These are phyloP conservation scores for Leucoraja erinaceus DNA, from an alignment of 2,113 vertebrate species.

Conservation along the genomic window DNA sequence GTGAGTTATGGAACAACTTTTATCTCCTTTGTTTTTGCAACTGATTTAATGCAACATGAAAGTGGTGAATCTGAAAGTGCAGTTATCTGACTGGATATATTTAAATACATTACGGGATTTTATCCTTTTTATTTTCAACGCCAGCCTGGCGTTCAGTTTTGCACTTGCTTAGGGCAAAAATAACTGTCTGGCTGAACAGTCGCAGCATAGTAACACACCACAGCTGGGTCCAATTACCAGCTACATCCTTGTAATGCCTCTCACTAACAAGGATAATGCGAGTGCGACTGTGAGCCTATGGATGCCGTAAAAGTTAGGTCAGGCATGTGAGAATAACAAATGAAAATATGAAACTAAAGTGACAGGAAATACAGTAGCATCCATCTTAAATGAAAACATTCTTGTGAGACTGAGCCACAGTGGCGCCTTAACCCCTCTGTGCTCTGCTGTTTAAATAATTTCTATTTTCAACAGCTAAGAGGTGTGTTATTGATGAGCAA, in stretches of 20 bases:
- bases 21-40: background rate
- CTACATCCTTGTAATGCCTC: conserved; percentile 72
- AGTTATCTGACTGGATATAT: background rate
- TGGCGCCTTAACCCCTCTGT: conserved; percentile 11
- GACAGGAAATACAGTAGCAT: conserved; percentile 35
- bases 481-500: background rate
- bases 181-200: conserved; percentile 74
- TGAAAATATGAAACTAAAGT: conserved; percentile 31
- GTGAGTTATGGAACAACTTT: background rate
- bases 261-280: conserved; percentile 65
- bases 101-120: conserved; percentile 22
- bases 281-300: conserved; percentile 61
- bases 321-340: conserved; percentile 47
- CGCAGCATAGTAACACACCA: conserved; percentile 46
- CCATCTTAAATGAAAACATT: conserved; percentile 28
- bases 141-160: conserved; percentile 76
- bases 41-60: background rate
- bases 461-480: background rate
- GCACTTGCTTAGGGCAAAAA: conserved; percentile 74
- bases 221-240: conserved; percentile 84
- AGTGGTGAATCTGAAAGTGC: background rate
- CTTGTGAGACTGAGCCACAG: background rate
- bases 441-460: background rate
- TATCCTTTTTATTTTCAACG: conserved; percentile 48
- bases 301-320: conserved; percentile 73